Base-by-base conservation (phyloP, 2,888 invertebrate species). In the Colletes collaris region DNA sequence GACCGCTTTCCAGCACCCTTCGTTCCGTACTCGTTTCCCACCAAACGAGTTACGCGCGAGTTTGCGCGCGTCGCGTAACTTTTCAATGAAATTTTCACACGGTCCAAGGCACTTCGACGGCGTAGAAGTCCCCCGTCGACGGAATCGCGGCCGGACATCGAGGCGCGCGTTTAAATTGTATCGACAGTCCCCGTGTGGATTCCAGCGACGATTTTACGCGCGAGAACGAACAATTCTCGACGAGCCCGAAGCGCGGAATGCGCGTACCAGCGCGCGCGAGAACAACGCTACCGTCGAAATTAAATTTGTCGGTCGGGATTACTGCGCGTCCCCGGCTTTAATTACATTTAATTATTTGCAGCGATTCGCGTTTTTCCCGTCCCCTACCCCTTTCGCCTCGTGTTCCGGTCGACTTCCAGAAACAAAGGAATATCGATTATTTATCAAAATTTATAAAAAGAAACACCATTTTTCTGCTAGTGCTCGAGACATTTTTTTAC, bases 271-370 rank as follows among this genome's bases (percentile, higher is more conserved):
- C 58, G 46, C 8, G 62, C 52, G 68, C 70, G 74, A 68, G 69
- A 81, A 83, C 81, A 84, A 83, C 81, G 79, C 79, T 27, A 62
- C 46, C 52, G 75, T 69, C 79, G 77, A 90, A 90, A 90, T 90
- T 86, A 88, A 91, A 91, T 90, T 91, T 89, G 88, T 88, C 89
- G 83, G 81, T 27, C 71, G 76, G 88, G 83, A 88, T 89, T 89
- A 87, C 85, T 6, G 40, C 80, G 68, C 78, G 83, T 82, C 4
- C 70, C 59, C 59, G 80, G 81, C 88, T 90, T 90, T 89, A 89
- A 89, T 90, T 90, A 90, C 86, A 87, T 88, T 87, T 87, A 87
- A 90, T 89, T 90, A 89, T 89, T 90, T 85, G 78, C 77, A 66
- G 52, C 66, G 60, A 81, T 78, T 82, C 78, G 80, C 75, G 60